Evolutionary conservation across 1,140 invertebrate species (phyloP), one percentile per base, ranked within the genome.

Genomic region (Habropoda laboriosa): DNA sequence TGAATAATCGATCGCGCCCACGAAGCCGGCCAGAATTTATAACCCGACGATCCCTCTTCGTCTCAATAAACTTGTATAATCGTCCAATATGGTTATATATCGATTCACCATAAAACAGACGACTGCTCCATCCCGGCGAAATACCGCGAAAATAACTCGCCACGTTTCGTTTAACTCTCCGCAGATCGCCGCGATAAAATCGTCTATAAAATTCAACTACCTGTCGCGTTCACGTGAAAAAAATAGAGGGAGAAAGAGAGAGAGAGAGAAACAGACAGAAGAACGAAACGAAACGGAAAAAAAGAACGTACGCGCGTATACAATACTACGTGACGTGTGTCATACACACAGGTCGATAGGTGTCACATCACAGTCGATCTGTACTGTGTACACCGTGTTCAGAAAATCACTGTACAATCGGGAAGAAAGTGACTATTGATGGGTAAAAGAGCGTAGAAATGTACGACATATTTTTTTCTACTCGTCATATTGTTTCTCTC

Each of bases 171-270:
- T 76, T 76, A 76, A 76, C 63, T 57, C 63, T 57, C 73, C 63
- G 73, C 73, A 76, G 73, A 76, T 67, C 73, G 63, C 32, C 73
- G 49, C 63, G 73, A 76, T 76, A 76, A 76, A 78, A 78, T 78
- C 57, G 68, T 18, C 67, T 57, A 71, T 77, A 77, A 71, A 77
- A 77, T 77, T 77, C 75, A 77, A 77, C 75, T 77, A 77, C 66
- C 75, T 77, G 66, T 71, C 75, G 75, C 67, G 66, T 45, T 55
- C 35, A 53, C 27, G 38, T 27, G 8, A 32, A 35, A 18, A 27
- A n/a, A n/a, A n/a, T n/a, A 47, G 3, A 5, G 45, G 8, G 4
- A n/a, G n/a, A 24, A 24, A 58, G 16, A 42, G 7, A 32, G 4
- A 2, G 27, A 30, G 24, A 3, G 12, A 40, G n/a, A 40, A 35